Evolutionary conservation across 2,888 invertebrate species (phyloP).

Genomic region (Dryomyza anilis): DNA sequence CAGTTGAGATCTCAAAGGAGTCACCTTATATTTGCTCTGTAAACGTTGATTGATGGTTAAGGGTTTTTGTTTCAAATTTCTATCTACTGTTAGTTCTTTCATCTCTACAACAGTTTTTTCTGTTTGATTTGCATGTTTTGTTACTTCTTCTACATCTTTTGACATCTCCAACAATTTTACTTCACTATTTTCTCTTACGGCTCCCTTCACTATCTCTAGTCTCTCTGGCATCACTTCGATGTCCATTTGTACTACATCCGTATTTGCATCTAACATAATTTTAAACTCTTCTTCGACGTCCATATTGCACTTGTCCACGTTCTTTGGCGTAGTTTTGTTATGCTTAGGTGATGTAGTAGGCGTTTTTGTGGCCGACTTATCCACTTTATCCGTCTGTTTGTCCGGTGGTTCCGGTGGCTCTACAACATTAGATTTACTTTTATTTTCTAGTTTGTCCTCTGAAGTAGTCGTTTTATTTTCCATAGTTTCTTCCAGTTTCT

Average conservation of each 20-base stretch:
- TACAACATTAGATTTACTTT: too few species aligned
- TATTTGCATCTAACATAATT: constrained; percentile 47
- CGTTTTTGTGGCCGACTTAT: constrained; percentile 36
- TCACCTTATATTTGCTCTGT: constrained; percentile 37
- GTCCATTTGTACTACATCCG: constrained; percentile 53
- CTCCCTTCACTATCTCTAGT: not conserved
- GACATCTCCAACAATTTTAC: not conserved
- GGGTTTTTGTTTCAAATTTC: not conserved
- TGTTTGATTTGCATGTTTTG: not conserved
- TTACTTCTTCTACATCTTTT: not conserved
- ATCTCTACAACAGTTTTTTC: not conserved
- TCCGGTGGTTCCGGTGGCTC: constrained; percentile 14
- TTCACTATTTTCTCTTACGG: not conserved
- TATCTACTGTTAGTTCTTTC: not conserved
- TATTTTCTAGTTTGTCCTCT: too few species aligned
- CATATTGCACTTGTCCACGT: constrained; percentile 30
- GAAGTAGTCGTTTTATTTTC: too few species aligned
- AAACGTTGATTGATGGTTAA: constrained; percentile 36
- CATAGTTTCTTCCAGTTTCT: not conserved
- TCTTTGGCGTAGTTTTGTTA: constrained; percentile 16
- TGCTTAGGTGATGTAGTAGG: constrained; percentile 29
- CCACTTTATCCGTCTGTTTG: constrained; percentile 16
- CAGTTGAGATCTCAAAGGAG: constrained; percentile 29
- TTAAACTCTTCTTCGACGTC: constrained; percentile 1
- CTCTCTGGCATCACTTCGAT: constrained; percentile 45